Evolutionary conservation across 2,797 vertebrate genomes (phyloP), one percentile per base, ranked within the genome.

Genomic region (Numenius phaeopus): DNA sequence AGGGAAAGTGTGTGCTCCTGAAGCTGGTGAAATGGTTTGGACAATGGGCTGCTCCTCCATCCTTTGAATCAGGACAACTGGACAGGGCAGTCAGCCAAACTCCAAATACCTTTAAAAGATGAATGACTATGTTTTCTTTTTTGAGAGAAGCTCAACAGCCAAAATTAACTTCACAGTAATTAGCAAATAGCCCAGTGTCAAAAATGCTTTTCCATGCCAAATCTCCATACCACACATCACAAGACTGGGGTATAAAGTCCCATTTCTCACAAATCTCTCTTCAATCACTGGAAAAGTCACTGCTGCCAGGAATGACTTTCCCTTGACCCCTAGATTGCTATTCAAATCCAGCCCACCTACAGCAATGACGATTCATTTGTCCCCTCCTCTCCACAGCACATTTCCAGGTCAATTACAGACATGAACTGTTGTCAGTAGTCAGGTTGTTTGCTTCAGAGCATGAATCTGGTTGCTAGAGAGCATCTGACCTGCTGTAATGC

Each of bases 201-300:
- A 84, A 92, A 90, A 24, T n/a, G 47, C 50, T 57, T 77, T 86
- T 61, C 67, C 40, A 30, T 73, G 84, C 44, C 2, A 8, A 59
- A 87, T 90, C 87, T 90, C 64, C 50, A 24, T 57, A 80, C 58
- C n/a, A 71, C 19, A 23, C 40, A 39, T 57, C 4, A 4, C 79
- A 77, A 57, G 54, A 62, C 37, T 42, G 16, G 82, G 44, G 39
- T 69, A 59, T 71, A 27, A 95, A 76, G 27, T 84, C 77, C 46
- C 62, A 50, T 71, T 91, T 89, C 83, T 92, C 70, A 67, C n/a
- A 93, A 84, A 73, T 50, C 37, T 82, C 55, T 78, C 66, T 81
- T 90, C 75, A 85, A 16, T 44, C 78, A 71, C 46, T 70, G 50
- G 65, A 83, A 81, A 94, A 89, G 61, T 62, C 78, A 61, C 50